Conservation (phyloP, 92 coral and sea anemone species). For the Palythoa grandiflora region DNA sequence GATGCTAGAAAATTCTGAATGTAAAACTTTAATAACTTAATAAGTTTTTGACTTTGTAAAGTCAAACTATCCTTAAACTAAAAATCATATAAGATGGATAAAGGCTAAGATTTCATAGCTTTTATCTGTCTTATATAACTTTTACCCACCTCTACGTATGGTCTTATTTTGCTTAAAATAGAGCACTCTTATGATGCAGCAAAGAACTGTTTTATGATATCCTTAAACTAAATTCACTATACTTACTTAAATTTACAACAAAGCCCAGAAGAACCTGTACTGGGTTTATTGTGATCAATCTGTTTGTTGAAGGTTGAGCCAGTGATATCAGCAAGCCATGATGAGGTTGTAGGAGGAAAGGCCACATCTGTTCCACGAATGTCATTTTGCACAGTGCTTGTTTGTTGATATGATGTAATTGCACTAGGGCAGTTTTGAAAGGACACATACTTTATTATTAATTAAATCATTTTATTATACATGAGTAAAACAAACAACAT, state of each 20-base stretch:
- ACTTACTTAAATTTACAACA: constrained; percentile 75
- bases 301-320: constrained; percentile 73
- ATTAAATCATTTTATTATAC: not conserved
- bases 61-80: no score
- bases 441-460: not conserved
- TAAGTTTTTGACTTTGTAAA: no score
- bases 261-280: constrained; percentile 44
- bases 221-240: no score
- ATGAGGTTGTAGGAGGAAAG: constrained; percentile 59
- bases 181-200: no score
- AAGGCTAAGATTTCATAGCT: no score
- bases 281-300: constrained; percentile 41
- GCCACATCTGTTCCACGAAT: constrained; percentile 81
- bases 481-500: not conserved
- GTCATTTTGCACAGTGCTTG: constrained; percentile 56
- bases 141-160: no score
- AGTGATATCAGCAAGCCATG: constrained; percentile 91
- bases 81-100: no score
- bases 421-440: constrained; percentile 48
- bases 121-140: no score
- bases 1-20: no score
- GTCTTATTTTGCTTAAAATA: no score
- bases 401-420: constrained; percentile 70
- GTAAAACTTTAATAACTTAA: no score
- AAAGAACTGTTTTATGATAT: no score